These are phyloP conservation scores for Poeciliopsis occidentalis DNA, from an alignment of 2,113 vertebrate species.

Conservation along the genomic window DNA sequence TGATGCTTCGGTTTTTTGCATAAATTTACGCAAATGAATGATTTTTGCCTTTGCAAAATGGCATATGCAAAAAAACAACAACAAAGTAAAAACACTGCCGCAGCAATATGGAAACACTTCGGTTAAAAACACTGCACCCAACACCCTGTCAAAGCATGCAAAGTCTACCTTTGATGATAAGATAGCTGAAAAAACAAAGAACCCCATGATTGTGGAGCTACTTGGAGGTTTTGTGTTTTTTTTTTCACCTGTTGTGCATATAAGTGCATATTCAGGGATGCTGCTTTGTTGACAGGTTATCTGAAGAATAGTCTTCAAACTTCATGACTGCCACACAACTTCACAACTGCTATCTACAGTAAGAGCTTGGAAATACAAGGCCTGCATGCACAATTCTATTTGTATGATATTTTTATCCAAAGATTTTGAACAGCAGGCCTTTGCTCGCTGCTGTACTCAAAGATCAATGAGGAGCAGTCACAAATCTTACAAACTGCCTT, in stretches of 20 bases:
- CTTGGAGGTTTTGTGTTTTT: neutral
- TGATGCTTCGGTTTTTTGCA: neutral
- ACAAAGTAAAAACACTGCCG: neutral
- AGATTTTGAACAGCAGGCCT: constrained; percentile 8
- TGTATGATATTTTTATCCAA: neutral
- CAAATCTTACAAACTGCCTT: constrained; percentile 13
- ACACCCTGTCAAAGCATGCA: constrained; percentile 2
- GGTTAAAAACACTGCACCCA: neutral
- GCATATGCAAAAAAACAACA: neutral
- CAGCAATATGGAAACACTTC: constrained; percentile 1
- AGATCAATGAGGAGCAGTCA: constrained; percentile 7
- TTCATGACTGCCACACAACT: constrained; percentile 4
- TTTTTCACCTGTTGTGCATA: constrained; percentile 11
- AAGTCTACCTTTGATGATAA: constrained; percentile 12
- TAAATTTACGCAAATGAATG: neutral
- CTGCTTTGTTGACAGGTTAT: constrained; percentile 13
- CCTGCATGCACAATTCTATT: constrained; percentile 4
- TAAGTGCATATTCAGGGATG: neutral
- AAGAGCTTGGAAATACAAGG: constrained; percentile 7
- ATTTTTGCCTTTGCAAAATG: constrained; percentile 12
- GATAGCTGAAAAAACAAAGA: constrained; percentile 15
- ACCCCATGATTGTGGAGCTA: neutral
- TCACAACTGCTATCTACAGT: constrained; percentile 1
- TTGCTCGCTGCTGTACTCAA: neutral
- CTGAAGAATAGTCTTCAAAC: constrained; percentile 18